phyloP scores from a whole-genome alignment of 2,113 vertebrate genomes.

The Rhea americana region DNA sequence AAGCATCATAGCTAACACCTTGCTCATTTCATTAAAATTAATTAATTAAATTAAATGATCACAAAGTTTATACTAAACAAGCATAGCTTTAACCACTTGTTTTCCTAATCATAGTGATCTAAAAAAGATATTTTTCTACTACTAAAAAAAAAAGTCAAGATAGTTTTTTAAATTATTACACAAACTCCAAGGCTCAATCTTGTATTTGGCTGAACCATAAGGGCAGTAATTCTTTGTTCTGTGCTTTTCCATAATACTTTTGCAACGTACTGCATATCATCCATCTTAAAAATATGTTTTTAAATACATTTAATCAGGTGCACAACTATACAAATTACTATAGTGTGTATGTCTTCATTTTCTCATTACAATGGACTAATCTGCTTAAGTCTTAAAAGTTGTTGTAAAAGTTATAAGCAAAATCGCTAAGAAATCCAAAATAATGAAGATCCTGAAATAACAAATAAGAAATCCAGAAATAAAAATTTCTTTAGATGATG shows the following conservation, averaged over 20 bases:
- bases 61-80: background rate
- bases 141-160: background rate
- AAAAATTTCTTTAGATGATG: background rate
- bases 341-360: background rate
- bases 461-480: background rate
- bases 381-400: background rate
- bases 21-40: background rate
- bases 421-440: background rate
- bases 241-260: background rate
- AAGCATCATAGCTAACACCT: background rate
- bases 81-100: background rate
- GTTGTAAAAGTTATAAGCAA: background rate
- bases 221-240: background rate
- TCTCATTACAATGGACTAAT: background rate
- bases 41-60: no score
- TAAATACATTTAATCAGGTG: background rate
- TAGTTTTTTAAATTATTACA: background rate
- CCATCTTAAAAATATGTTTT: background rate
- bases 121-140: background rate
- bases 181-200: background rate
- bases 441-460: no score
- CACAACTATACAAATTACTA: background rate
- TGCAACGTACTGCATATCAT: background rate
- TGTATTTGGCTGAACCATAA: background rate
- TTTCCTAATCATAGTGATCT: background rate